Conservation (phyloP, 23 tunicate species). For the Phallusia fumigata region DNA sequence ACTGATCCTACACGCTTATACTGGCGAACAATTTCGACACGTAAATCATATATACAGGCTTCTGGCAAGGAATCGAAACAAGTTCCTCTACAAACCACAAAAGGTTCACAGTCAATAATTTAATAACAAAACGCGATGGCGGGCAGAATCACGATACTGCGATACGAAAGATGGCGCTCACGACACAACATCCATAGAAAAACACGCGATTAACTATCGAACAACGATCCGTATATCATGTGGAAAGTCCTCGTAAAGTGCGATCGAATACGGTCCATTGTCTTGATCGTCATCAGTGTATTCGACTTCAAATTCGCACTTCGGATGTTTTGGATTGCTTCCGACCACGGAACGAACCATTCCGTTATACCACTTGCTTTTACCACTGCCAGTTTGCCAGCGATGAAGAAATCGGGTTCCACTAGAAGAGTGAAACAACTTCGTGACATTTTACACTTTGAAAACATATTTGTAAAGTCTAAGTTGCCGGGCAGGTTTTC, state of each 20-base stretch:
- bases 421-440: background rate
- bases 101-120: background rate
- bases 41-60: too few relatives aligned
- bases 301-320: constrained; percentile 62
- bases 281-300: constrained; percentile 73
- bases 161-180: background rate
- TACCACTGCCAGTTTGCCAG: constrained; percentile 72
- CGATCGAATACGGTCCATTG: constrained; percentile 43
- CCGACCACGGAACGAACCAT: constrained; percentile 29
- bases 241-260: constrained; percentile 80
- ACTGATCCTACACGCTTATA: too few relatives aligned
- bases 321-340: background rate
- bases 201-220: constrained; percentile 6
- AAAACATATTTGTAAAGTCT: too few relatives aligned
- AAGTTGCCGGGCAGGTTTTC: too few relatives aligned
- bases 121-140: background rate
- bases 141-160: background rate
- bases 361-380: constrained; percentile 80
- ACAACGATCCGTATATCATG: constrained; percentile 67
- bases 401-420: constrained; percentile 77
- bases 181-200: background rate
- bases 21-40: too few relatives aligned
- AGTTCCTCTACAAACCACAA: too few relatives aligned
- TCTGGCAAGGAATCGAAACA: too few relatives aligned
- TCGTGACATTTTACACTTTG: background rate